Evolutionary conservation across 2,113 vertebrate species (phyloP).

Genomic region (Pollachius pollachius): DNA sequence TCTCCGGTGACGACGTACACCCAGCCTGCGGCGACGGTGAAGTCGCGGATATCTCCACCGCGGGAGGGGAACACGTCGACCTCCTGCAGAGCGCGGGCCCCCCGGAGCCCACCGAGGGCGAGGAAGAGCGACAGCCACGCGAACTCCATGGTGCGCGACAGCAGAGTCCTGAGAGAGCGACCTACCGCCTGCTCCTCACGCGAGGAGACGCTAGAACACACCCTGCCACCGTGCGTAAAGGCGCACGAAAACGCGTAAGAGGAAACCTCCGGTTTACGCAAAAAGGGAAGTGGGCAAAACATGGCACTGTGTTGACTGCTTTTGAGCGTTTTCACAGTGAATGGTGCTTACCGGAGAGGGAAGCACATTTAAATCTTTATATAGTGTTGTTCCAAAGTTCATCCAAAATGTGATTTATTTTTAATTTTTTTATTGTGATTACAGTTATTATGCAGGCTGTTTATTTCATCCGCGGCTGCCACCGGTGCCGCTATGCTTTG

Average conservation of each 20-base stretch:
- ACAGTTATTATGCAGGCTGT: too few species aligned
- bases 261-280: not conserved
- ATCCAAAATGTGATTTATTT: too few species aligned
- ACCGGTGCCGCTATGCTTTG: too few species aligned
- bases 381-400: too few species aligned
- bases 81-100: not conserved
- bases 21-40: conserved; percentile 68
- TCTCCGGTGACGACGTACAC: conserved; percentile 80
- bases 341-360: too few species aligned
- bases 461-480: too few species aligned
- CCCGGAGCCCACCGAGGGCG: not conserved
- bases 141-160: conserved; percentile 28
- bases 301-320: too few species aligned
- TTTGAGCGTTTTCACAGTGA: too few species aligned
- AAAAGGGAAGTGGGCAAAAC: too few species aligned
- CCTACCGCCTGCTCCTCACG: not conserved
- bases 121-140: conserved; percentile 29
- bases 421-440: too few species aligned
- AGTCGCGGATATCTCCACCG: conserved; percentile 63
- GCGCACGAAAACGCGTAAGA: not conserved
- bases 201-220: not conserved
- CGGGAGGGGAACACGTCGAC: not conserved
- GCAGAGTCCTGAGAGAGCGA: not conserved
- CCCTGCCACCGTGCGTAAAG: not conserved
- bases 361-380: too few species aligned